Evolutionary conservation across 2,113 vertebrate genomes (phyloP).

Genomic region (Ondatra zibethicus): DNA sequence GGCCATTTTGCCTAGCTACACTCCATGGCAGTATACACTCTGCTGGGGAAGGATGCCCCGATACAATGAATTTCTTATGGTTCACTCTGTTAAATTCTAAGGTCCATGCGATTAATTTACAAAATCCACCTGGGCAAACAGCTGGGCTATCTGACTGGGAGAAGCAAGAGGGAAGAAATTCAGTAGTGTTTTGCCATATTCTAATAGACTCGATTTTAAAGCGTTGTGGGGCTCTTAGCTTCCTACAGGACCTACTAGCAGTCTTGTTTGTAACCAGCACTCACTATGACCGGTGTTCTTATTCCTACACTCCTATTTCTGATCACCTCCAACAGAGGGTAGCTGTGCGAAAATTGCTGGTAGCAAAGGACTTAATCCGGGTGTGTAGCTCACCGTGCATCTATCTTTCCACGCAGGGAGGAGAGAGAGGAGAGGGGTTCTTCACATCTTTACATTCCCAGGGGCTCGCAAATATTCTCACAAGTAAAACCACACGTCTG

Average conservation of each 20-base stretch:
- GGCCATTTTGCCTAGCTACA: rapidly evolving
- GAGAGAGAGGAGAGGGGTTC: rapidly evolving
- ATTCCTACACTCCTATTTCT: rapidly evolving
- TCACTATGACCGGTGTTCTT: rapidly evolving
- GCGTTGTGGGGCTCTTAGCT: rapidly evolving
- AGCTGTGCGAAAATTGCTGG: neutral
- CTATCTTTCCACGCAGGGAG: neutral
- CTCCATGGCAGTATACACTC: rapidly evolving
- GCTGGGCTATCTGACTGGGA: neutral
- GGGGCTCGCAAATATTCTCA: neutral
- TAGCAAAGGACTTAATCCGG: neutral
- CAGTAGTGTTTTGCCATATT: rapidly evolving
- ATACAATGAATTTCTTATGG: neutral
- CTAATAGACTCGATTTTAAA: rapidly evolving
- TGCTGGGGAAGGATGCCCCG: too few species aligned
- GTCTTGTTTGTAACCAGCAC: neutral
- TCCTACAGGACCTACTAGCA: neutral
- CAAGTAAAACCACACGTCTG: neutral
- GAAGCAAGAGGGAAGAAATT: rapidly evolving
- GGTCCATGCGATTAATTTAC: rapidly evolving
- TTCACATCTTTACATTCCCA: neutral
- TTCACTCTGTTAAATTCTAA: neutral
- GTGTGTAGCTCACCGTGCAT: rapidly evolving
- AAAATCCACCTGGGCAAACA: neutral
- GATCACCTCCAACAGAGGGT: too few species aligned